Conservation (phyloP, 2,797 vertebrate genomes). For the Gobionotothen gibberifrons region DNA sequence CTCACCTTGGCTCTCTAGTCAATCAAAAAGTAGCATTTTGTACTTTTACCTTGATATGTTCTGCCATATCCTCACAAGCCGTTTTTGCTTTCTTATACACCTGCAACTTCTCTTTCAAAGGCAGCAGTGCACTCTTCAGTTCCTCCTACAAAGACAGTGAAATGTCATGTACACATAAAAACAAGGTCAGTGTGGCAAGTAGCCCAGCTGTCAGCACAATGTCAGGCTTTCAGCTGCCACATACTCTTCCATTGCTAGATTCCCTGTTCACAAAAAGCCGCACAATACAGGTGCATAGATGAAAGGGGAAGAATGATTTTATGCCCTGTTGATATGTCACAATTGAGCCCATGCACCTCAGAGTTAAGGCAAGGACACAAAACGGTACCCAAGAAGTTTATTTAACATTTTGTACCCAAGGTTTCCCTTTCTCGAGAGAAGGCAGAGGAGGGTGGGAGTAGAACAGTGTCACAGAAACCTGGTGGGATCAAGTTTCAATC, state of each 20-base stretch:
- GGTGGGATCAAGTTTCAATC: conserved; percentile 80
- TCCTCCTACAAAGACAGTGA: conserved; percentile 80
- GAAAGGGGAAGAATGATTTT: conserved; percentile 19
- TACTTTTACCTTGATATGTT: conserved; percentile 83
- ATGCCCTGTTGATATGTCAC: conserved; percentile 9
- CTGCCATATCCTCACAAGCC: conserved; percentile 77
- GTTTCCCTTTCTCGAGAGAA: conserved; percentile 15
- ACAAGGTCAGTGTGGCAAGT: conserved; percentile 58
- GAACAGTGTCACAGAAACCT: conserved; percentile 64
- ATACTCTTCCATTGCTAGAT: conserved; percentile 35
- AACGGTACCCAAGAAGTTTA: background rate
- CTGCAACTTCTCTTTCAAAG: conserved; percentile 83
- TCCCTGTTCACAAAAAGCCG: conserved; percentile 49
- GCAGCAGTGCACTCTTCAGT: conserved; percentile 80
- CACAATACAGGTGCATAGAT: conserved; percentile 29
- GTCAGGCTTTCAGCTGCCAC: conserved; percentile 64
- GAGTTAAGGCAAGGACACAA: conserved; percentile 11
- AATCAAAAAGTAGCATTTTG: conserved; percentile 8
- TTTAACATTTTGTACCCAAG: conserved; percentile 17
- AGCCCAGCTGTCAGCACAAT: conserved; percentile 57
- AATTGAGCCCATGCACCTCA: conserved; percentile 4
- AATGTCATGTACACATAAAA: conserved; percentile 54
- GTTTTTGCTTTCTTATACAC: conserved; percentile 74
- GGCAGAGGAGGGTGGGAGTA: conserved; percentile 23
- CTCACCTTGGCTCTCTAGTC: background rate